These are phyloP conservation scores for Phrynosoma platyrhinos DNA, from an alignment of 2,113 vertebrate genomes.

Conservation along the genomic window DNA sequence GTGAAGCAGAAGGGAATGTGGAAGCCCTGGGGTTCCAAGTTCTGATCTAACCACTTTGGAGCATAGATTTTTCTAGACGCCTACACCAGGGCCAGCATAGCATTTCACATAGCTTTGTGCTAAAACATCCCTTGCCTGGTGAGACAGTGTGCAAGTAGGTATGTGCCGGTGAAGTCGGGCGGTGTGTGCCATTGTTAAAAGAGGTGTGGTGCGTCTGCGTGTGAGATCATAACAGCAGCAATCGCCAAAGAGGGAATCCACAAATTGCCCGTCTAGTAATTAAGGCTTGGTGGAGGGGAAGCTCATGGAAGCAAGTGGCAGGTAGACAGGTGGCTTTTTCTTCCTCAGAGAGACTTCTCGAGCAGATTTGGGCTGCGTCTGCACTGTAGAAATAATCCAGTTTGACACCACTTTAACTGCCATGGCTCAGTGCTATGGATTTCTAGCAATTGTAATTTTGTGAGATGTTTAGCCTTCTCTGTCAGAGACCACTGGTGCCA, in stretches of 20 bases:
- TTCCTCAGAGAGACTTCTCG: not conserved
- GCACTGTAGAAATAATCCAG: too few relatives aligned
- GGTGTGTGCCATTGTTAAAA: not conserved
- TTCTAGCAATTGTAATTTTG: too few relatives aligned
- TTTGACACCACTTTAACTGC: too few relatives aligned
- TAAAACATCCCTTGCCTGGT: not conserved
- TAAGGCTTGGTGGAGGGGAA: too few relatives aligned
- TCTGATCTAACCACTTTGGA: not conserved
- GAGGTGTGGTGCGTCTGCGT: not conserved
- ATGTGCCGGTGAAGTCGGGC: not conserved
- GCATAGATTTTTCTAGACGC: rapidly evolving
- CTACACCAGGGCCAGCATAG: not conserved
- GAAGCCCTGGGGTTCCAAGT: rapidly evolving
- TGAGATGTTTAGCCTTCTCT: too few relatives aligned
- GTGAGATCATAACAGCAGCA: not conserved
- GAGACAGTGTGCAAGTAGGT: not conserved
- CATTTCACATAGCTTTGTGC: not conserved
- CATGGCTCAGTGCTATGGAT: too few relatives aligned
- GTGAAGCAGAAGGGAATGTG: not conserved
- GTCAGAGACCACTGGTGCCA: too few relatives aligned
- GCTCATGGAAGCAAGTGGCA: too few relatives aligned
- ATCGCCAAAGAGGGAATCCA: not conserved
- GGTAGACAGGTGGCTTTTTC: too few relatives aligned
- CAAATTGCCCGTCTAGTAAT: too few relatives aligned
- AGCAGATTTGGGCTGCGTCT: too few relatives aligned